Conservation (phyloP, 2,797 vertebrate species). For the Enteromius treurensis region DNA sequence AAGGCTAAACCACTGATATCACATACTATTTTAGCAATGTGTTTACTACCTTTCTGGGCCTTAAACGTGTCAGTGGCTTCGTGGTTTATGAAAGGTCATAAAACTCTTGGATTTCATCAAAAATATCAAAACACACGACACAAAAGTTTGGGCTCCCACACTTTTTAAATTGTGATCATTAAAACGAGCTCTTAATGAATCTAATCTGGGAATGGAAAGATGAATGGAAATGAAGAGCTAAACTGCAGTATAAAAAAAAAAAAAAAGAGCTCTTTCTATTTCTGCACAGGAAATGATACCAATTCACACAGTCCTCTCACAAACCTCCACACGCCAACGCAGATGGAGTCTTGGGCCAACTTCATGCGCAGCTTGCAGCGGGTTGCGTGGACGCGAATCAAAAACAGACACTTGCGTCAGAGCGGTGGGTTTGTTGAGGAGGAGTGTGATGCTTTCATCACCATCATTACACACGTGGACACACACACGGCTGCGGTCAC, state of each 20-base stretch:
- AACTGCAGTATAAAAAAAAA: slow-evolving; percentile 13
- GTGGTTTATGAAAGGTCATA: too few relatives aligned
- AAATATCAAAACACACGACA: neutral
- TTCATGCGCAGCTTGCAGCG: slow-evolving; percentile 41
- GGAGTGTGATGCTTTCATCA: slow-evolving; percentile 48
- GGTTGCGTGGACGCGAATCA: slow-evolving; percentile 44
- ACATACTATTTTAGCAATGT: too few relatives aligned
- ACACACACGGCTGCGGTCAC: slow-evolving; percentile 26
- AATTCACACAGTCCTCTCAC: slow-evolving; percentile 46
- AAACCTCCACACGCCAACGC: slow-evolving; percentile 39
- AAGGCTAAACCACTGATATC: too few relatives aligned
- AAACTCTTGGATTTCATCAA: too few relatives aligned
- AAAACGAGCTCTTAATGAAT: neutral
- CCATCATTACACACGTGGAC: slow-evolving; percentile 33
- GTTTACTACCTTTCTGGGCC: too few relatives aligned
- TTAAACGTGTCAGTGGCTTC: too few relatives aligned
- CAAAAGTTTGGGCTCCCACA: neutral
- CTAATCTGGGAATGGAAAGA: neutral
- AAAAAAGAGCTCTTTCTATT: slow-evolving; percentile 33
- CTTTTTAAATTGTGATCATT: neutral
- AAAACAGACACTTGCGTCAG: slow-evolving; percentile 53
- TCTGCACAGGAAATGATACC: slow-evolving; percentile 48
- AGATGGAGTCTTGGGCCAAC: slow-evolving; percentile 44
- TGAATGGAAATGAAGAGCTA: neutral
- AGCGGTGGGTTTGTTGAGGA: slow-evolving; percentile 43